Evolutionary conservation across 2,113 vertebrate genomes (phyloP), one percentile per base, ranked within the genome.

Genomic region (Dasyprocta punctata): DNA sequence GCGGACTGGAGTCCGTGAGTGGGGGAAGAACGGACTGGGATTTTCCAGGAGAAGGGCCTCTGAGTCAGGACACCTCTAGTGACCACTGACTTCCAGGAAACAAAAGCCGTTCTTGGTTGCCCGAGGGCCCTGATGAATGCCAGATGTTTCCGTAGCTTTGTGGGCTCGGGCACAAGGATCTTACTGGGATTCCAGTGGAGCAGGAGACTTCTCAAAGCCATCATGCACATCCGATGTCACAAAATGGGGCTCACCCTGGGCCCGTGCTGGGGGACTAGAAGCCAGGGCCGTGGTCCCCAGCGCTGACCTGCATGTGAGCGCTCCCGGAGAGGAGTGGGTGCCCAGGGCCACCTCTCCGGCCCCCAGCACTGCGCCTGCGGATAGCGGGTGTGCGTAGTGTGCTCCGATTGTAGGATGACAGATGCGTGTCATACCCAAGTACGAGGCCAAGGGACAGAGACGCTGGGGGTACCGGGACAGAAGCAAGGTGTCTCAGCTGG

Each of bases 61-160:
- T 33, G 58, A 41, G 38, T 47, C 30, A 49, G n/a, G 11, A 33
- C 52, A 7, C 44, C 14, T 63, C 86, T 89, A 69, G n/a, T 38
- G 41, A 81, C 33, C 52, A 19, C 30, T n/a, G 22, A 85, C 73
- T 56, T 10, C 33, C 24, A 95, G 73, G 86, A 90, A 95, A 75
- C 82, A 58, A 84, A 94, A 94, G 52, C 58, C 75, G 36, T 83
- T 82, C 38, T 73, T 65, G 44, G 56, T 92, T 90, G 87, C 33
- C 69, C 4, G 5, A 85, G 47, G 80, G 47, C 22, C 38, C 77
- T 47, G 1, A 0, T 28, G 44, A 87, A 58, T 80, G 44, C 12
- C 58, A 47, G 28, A 12, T 30, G 81, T 1, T 60, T 60, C 89
- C 61, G n/a, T 14, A 30, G 81, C 67, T 12, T 41, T 1, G 0